Evolutionary conservation across 2,797 vertebrate species (phyloP), one percentile per base, ranked within the genome.

Genomic region (Hemitrygon akajei): DNA sequence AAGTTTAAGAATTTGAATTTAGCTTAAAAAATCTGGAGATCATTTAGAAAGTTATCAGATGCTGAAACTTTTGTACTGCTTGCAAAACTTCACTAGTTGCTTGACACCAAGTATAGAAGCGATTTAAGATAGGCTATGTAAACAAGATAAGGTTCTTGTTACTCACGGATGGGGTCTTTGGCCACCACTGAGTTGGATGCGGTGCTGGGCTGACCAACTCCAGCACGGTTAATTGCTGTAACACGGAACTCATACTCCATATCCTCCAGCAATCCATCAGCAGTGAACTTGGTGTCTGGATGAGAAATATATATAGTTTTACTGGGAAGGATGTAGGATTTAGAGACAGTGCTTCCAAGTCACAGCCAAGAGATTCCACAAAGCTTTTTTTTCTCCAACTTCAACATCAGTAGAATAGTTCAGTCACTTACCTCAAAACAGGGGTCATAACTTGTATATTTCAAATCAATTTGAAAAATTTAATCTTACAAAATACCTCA

Each of bases 231-330:
- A 84, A 97, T 95, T 94, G 96, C 95, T 93, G 84, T 95, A 60
- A 96, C 95, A 94, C 22, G 30, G 94, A 97, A 97, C 95, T 97
- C 96, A 34, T 97, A 97, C 94, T 96, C 96, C 82, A 95, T 94
- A 93, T 95, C 96, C 34, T 96, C 95, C 93, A 96, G 95, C 94
- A 97, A 95, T 73, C 94, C 95, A 69, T 95, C 95, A 93, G 95
- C 95, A 89, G 94, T 95, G 92, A 94, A 96, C 94, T 95, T 96
- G 58, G 95, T 95, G 87, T 95, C 96, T 97, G 94, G 60, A 89
- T 66, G 60, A 37, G 60, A 69, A 89, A 69, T 37, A 34, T 16
- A 89, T 34, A 89, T 37, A 89, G 16, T 22, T 89, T 89, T 22
- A 66, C 60, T 14, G 34, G 60, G 60, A 66, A 89, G 18, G n/a